Conservation (phyloP, 2,797 vertebrate species). For the Acanthopagrus latus region DNA sequence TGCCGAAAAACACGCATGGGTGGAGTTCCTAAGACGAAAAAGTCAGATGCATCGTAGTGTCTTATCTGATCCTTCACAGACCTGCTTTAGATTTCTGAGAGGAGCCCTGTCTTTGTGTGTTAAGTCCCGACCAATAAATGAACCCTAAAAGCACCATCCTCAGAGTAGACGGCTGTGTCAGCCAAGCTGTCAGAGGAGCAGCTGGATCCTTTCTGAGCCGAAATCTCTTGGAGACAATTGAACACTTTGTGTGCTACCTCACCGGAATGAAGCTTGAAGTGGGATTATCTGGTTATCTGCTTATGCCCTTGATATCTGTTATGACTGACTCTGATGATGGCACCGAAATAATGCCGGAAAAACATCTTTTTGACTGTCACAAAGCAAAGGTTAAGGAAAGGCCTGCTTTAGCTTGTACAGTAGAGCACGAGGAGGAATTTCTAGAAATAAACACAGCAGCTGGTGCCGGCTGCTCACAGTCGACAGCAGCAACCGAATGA, state of each 20-base stretch:
- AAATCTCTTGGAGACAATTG: slow-evolving; percentile 66
- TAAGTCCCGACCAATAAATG: slow-evolving; percentile 55
- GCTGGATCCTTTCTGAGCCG: slow-evolving; percentile 46
- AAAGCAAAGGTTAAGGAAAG: slow-evolving; percentile 15
- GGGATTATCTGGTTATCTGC: slow-evolving; percentile 74
- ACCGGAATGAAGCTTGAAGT: slow-evolving; percentile 68
- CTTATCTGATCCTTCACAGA: slow-evolving; percentile 12
- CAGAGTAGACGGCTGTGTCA: slow-evolving; percentile 49
- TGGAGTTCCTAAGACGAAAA: slow-evolving; percentile 2
- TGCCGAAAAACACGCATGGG: background rate
- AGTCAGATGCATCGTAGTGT: background rate
- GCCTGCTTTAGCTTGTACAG: background rate
- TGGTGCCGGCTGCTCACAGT: slow-evolving; percentile 8
- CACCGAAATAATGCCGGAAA: slow-evolving; percentile 27
- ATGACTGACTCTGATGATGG: slow-evolving; percentile 51
- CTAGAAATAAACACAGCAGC: slow-evolving; percentile 30
- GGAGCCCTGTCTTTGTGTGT: slow-evolving; percentile 32
- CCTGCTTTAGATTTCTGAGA: slow-evolving; percentile 22
- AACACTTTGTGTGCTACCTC: slow-evolving; percentile 69
- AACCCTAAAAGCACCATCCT: slow-evolving; percentile 38
- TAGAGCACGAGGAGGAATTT: slow-evolving; percentile 19
- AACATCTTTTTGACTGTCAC: slow-evolving; percentile 15
- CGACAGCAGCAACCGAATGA: slow-evolving; percentile 1
- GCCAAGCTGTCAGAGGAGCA: slow-evolving; percentile 56
- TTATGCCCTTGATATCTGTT: slow-evolving; percentile 61